phyloP scores from a whole-genome alignment of 2,113 vertebrate species.

The Sylvilagus bachmani region DNA sequence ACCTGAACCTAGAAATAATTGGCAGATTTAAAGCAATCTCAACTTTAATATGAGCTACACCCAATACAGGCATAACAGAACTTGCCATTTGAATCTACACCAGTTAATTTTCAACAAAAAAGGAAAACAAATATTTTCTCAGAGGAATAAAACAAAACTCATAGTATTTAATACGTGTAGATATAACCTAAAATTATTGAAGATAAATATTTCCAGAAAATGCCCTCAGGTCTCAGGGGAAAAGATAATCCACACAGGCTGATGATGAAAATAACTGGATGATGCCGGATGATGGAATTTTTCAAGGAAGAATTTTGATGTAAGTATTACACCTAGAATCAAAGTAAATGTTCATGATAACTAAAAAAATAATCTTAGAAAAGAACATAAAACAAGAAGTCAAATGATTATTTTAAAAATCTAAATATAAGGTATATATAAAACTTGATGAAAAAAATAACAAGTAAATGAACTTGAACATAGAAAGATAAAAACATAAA shows the following conservation, averaged over 20 bases:
- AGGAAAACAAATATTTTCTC: neutral
- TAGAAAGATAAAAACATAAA: neutral
- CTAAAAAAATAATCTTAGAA: neutral
- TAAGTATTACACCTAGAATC: neutral
- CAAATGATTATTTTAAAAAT: neutral
- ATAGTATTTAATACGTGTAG: neutral
- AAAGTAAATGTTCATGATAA: neutral
- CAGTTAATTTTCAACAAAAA: neutral
- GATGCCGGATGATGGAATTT: neutral
- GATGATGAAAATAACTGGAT: neutral
- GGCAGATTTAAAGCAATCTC: neutral
- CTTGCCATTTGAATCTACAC: neutral
- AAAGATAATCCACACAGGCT: neutral
- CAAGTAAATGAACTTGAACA: neutral
- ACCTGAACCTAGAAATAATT: neutral
- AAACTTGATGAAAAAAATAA: neutral
- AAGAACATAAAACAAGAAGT: neutral
- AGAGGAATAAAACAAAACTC: neutral
- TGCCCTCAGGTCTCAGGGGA: neutral
- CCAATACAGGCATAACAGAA: neutral
- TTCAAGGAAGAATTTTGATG: neutral
- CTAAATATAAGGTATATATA: neutral
- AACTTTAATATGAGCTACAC: neutral
- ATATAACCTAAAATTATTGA: neutral
- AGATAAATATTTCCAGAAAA: neutral